Conservation (phyloP, 2,113 vertebrate species). For the Paralichthys olivaceus region DNA sequence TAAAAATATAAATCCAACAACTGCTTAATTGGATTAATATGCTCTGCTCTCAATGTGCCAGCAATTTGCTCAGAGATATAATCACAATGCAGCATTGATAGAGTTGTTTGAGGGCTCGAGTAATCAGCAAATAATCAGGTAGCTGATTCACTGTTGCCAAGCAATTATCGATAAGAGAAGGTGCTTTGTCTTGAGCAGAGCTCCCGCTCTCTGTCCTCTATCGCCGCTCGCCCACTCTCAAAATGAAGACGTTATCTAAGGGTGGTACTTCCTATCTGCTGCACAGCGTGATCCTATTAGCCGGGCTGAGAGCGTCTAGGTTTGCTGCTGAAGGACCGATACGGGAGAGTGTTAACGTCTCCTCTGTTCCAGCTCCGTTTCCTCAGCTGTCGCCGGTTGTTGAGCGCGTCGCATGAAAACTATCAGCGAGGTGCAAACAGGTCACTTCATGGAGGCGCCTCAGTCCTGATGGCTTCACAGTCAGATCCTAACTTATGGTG, state of each 20-base stretch:
- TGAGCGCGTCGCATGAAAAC: neutral
- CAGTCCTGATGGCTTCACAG: neutral
- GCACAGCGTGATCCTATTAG: constrained; percentile 64
- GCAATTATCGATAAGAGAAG: constrained; percentile 81
- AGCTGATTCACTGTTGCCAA: constrained; percentile 73
- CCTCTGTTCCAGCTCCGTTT: constrained; percentile 18
- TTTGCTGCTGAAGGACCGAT: constrained; percentile 27
- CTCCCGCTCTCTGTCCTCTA: constrained; percentile 51
- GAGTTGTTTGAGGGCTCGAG: constrained; percentile 62
- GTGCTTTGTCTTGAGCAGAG: constrained; percentile 75
- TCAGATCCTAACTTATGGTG: too few relatives aligned
- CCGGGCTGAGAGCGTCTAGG: constrained; percentile 22
- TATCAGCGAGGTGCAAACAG: neutral
- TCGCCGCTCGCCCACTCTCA: constrained; percentile 43
- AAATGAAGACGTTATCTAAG: constrained; percentile 64
- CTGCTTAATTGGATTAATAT: constrained; percentile 81
- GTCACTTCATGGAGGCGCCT: neutral
- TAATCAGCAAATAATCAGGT: constrained; percentile 77
- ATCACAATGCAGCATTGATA: constrained; percentile 72
- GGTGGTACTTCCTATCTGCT: constrained; percentile 55
- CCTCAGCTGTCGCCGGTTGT: constrained; percentile 24
- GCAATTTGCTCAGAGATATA: constrained; percentile 73
- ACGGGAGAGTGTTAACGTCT: constrained; percentile 45
- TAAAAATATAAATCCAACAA: constrained; percentile 22
- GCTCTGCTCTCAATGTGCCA: constrained; percentile 50